Evolutionary conservation across 2,888 invertebrate genomes (phyloP), one percentile per base, ranked within the genome.

Genomic region (Acleris holmiana): DNA sequence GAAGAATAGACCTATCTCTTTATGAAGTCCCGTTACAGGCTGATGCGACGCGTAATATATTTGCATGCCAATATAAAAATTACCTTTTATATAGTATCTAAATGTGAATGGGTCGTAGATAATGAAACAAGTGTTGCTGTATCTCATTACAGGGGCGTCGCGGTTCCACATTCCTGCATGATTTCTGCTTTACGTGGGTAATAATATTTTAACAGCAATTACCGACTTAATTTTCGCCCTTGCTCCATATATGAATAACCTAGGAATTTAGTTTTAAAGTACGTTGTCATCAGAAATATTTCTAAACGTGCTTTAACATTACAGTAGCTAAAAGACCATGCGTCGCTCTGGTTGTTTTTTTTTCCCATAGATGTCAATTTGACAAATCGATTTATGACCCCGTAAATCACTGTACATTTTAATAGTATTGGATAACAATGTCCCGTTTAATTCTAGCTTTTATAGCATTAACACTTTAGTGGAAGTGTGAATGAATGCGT

Each of bases 141-240:
- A 82, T 86, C 80, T 83, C 77, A 85, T 89, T 88, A 86, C 86
- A 69, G 81, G 83, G 86, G 86, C 83, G 85, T 80, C 70, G 68
- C 54, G 51, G 57, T 75, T 63, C 66, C 67, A 72, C 77, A 78
- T 82, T 80, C 79, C 78, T 73, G 73, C 73, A 71, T 77, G 77
- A 79, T 77, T 76, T 73, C 73, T 70, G 71, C 60, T 69, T 67
- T 63, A 66, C 53, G 67, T 64, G 58, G 66, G 66, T 70, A 10
- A 41, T 55, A 48, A 46, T 59, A 17, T 55, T 59, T 60, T 60
- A 55, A 65, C 49, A 35, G 41, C 54, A 55, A 50, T 65, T 51
- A 19, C 58, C 40, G 6, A 25, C 17, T 54, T 21, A 64, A 64
- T 63, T 40, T 23, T 48, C 48, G 57, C 47, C 58, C 59, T 49